phyloP scores from a whole-genome alignment of 2,113 vertebrate species.

The Amia ocellicauda region DNA sequence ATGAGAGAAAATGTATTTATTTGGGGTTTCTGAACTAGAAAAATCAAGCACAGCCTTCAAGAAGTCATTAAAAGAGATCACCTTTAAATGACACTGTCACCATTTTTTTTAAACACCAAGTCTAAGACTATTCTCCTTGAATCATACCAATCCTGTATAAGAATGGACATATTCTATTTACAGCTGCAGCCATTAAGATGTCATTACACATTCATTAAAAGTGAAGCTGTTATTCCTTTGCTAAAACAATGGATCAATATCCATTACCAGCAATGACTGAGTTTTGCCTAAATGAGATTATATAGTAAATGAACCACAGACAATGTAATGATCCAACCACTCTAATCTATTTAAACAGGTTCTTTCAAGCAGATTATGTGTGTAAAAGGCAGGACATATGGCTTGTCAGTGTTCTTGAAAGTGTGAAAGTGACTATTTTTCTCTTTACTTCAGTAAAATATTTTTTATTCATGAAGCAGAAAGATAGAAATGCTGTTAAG shows the following conservation, averaged over 20 bases:
- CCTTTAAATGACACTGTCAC: not conserved
- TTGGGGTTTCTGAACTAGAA: no score
- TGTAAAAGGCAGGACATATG: conserved; percentile 30
- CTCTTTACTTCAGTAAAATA: no score
- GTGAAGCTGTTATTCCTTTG: conserved; percentile 30
- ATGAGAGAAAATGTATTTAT: not conserved
- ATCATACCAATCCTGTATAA: not conserved
- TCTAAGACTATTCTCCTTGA: not conserved
- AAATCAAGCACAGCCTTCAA: no score
- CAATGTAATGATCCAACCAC: conserved; percentile 48
- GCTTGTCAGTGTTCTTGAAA: not conserved
- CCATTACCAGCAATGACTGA: conserved; percentile 49
- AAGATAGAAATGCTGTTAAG: no score
- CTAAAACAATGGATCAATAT: conserved; percentile 62
- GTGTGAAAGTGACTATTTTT: no score
- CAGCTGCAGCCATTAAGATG: conserved; percentile 38
- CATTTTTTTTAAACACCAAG: not conserved
- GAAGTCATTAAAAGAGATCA: not conserved
- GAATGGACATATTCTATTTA: conserved; percentile 16
- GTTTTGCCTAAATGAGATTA: conserved; percentile 53
- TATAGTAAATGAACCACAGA: conserved; percentile 53
- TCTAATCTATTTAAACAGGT: conserved; percentile 48
- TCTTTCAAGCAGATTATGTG: conserved; percentile 47
- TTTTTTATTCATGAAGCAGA: no score
- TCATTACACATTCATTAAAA: conserved; percentile 54